Base-by-base conservation (phyloP, 1,140 invertebrate genomes). In the Antheraea pernyi region DNA sequence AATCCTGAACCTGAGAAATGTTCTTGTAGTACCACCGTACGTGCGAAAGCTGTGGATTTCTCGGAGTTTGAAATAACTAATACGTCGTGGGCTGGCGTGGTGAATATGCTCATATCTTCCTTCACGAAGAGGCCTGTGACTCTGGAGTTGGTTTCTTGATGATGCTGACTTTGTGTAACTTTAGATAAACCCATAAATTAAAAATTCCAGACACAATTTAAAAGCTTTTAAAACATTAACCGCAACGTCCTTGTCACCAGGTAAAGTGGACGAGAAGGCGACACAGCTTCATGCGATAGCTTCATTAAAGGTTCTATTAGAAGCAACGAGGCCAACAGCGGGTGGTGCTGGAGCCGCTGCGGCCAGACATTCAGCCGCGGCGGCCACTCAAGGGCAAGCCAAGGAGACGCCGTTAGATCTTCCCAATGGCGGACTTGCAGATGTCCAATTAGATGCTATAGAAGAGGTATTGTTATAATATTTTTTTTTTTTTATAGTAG, bases 241-340 rank as follows among this genome's bases (percentile, higher is more conserved):
- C 48, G 9, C 19, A 65, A 53, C 30, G 16, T 22, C 71, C 13
- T 73, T 73, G 68, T 80, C 46, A 95, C 74, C 94, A 98, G 98
- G 97, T 84, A 98, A 98, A 94, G 97, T 98, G 90, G 97, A 99
- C 92, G 98, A 98, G 88, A 98, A 98, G 89, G 98, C 98, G 73
- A 97, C 97, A 30, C 97, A 98, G 92, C 93, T 99, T 73, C 98
- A 98, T 93, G 97, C 98, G 74, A 98, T 99, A 80, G 98, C 98
- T 58, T 98, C 97, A 19, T 94, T 98, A 67, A 98, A 98, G 90
- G 97, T 98, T 75, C 94, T 98, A 69, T 90, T 98, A 81, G 97
- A 98, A 88, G 97, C 97, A 46, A 98, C 97, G 67, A 96, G 95
- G 92, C 96, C 97, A 62, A 83, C 85, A 76, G 95, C 96, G 74